Percentiles rank a stretch among this genome's conserved stretches.
Evolutionary conservation across 2,888 invertebrate species (phyloP).

Genomic region (Metallyticus violacea): DNA sequence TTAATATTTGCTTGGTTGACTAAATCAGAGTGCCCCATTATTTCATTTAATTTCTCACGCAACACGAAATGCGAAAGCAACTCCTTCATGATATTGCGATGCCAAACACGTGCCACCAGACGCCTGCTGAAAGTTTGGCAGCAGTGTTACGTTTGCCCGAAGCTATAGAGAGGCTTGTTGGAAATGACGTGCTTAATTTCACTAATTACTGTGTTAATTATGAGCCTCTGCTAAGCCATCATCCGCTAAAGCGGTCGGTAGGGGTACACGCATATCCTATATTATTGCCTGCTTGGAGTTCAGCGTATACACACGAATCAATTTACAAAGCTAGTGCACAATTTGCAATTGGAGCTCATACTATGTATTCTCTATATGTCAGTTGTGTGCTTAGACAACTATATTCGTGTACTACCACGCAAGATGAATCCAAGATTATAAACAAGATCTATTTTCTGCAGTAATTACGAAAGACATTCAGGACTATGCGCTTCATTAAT

Average conservation of each 20-base stretch:
- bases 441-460: too few relatives aligned
- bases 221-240: not conserved
- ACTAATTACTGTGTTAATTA: not conserved
- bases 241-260: not conserved
- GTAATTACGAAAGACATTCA: too few relatives aligned
- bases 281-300: not conserved
- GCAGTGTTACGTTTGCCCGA: not conserved
- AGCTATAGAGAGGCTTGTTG: not conserved
- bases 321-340: not conserved
- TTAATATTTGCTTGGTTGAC: too few relatives aligned
- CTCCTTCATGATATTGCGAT: not conserved
- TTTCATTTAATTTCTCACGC: too few relatives aligned
- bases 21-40: too few relatives aligned
- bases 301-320: not conserved
- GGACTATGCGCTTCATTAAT: too few relatives aligned
- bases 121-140: not conserved
- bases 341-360: not conserved
- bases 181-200: not conserved
- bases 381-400: not conserved
- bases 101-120: not conserved
- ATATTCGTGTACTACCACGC: too few relatives aligned
- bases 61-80: too few relatives aligned
- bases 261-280: not conserved
- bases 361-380: not conserved
- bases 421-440: not conserved